Percentiles rank a stretch among this genome's conserved stretches.
Conservation (phyloP, 1,140 invertebrate species). For the Diorhabda elongata region DNA sequence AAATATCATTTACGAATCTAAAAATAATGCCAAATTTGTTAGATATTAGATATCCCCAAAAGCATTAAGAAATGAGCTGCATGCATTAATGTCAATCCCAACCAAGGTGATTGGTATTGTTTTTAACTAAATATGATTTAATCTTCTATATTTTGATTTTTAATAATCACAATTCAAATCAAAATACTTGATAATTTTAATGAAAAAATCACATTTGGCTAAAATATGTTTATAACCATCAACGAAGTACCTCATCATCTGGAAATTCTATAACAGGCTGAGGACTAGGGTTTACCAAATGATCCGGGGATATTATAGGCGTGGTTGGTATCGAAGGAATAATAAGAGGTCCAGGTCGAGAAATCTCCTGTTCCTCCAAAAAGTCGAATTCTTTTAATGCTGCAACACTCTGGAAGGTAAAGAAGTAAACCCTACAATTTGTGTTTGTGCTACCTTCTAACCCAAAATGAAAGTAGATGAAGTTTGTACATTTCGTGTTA, state of each 20-base stretch:
- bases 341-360: constrained; percentile 40
- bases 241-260: constrained; percentile 63
- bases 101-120: too few relatives aligned
- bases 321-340: constrained; percentile 46
- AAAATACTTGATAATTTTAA: too few relatives aligned
- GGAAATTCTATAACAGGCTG: constrained; percentile 75
- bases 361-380: constrained; percentile 65
- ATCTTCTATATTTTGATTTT: too few relatives aligned
- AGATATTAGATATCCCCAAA: too few relatives aligned
- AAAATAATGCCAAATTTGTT: too few relatives aligned
- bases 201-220: neutral
- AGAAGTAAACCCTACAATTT: constrained; percentile 9
- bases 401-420: constrained; percentile 67
- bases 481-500: neutral
- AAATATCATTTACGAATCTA: too few relatives aligned
- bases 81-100: too few relatives aligned
- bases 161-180: too few relatives aligned
- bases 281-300: constrained; percentile 61
- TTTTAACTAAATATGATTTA: too few relatives aligned
- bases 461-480: neutral
- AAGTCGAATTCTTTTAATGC: constrained; percentile 85
- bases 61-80: too few relatives aligned
- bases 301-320: constrained; percentile 41
- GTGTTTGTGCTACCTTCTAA: constrained; percentile 7
- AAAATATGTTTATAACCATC: neutral